phyloP scores from a whole-genome alignment of 2,888 invertebrate genomes.

The Scaptomyza flava region DNA sequence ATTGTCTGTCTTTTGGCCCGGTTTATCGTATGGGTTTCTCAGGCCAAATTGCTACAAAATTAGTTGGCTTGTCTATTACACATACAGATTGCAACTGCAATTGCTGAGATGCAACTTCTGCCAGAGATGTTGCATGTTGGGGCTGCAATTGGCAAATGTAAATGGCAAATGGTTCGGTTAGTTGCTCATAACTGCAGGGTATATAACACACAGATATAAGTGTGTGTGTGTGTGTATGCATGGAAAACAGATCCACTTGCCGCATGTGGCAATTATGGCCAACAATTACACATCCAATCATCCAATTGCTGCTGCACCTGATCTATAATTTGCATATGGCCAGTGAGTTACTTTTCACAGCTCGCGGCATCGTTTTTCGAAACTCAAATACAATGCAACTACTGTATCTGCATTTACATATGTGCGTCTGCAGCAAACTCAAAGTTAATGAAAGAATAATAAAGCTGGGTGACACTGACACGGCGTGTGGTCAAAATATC shows the following conservation, averaged over 20 bases:
- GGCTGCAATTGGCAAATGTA: conserved; percentile 46
- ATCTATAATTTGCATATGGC: conserved; percentile 74
- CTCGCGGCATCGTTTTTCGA: conserved; percentile 65
- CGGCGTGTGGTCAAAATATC: conserved; percentile 59
- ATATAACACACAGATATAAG: conserved; percentile 42
- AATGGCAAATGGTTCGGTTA: conserved; percentile 71
- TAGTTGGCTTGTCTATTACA: conserved; percentile 79
- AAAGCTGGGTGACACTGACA: conserved; percentile 68
- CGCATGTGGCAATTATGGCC: conserved; percentile 70
- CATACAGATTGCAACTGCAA: conserved; percentile 68
- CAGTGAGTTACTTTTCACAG: conserved; percentile 79
- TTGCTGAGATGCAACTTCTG: conserved; percentile 37
- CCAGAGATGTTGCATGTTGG: conserved; percentile 63
- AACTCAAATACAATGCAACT: conserved; percentile 16
- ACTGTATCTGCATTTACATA: background rate
- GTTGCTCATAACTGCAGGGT: conserved; percentile 79
- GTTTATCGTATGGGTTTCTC: conserved; percentile 65
- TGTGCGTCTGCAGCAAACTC: conserved; percentile 32
- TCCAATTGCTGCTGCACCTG: conserved; percentile 69
- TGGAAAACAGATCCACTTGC: conserved; percentile 73
- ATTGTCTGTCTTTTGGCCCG: conserved; percentile 16
- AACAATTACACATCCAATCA: conserved; percentile 62
- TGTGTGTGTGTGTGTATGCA: conserved; percentile 5
- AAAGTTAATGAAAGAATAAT: conserved; percentile 76
- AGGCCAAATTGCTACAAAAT: conserved; percentile 75